Base-by-base conservation (phyloP, 2,113 vertebrate species). In the Tragelaphus scriptus region DNA sequence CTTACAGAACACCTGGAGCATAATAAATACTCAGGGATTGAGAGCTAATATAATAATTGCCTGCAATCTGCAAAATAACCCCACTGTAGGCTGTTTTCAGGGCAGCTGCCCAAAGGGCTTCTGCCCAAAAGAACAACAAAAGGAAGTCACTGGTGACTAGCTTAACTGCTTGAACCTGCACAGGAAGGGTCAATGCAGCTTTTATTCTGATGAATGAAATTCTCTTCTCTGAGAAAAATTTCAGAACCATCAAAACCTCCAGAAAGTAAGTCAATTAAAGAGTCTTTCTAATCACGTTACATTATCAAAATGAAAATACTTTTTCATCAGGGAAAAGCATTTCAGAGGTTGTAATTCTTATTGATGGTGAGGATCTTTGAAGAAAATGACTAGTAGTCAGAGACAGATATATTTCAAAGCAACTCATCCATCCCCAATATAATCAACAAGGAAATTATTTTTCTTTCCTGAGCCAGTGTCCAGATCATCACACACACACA, bases 251-350 rank as follows among this genome's bases (percentile, higher is more conserved):
- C 68, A 79, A 96, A 92, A 96, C 17, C n/a, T 96, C 49, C 91
- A 90, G 97, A 98, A 98, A 82, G 5, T 40, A 55, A 79, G 40
- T 59, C 93, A 97, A 85, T 98, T 97, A 97, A 97, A 95, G 51
- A 85, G 59, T 97, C 53, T 87, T 96, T 94, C 91, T 96, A 75
- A 96, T 98, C 84, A 61, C 3, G 44, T 28, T 94, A 88, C 58
- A 96, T 98, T 98, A 98, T 94, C 81, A 98, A 98, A 98, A 98
- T 98, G 77, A 98, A 86, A 97, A 61, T 92, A 97, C 92, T 97
- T 59, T 98, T 98, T 98, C 91, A 97, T 98, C 98, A 98, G 97
- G 96, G 94, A 97, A 98, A 99, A 98, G 94, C 94, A 88, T 98
- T 97, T 98, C 95, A 96, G 98, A 95, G 10, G 40, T 96, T 92